A percentile compares a stretch with the other conserved stretches of the same genome.
Conservation (phyloP, 2,797 vertebrate genomes). For the Ctenosaura bakeri region DNA sequence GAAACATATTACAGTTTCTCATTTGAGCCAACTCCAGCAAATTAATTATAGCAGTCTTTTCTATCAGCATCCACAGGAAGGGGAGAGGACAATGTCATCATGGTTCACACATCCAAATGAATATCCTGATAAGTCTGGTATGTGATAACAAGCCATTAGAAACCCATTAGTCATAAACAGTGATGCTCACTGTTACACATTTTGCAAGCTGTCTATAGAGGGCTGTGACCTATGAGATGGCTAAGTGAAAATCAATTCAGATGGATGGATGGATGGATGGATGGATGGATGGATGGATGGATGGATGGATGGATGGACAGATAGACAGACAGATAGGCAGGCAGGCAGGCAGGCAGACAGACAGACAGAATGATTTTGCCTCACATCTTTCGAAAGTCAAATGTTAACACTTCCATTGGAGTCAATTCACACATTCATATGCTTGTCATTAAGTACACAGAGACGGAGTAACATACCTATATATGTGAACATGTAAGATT, state of each 20-base stretch:
- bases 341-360: background rate
- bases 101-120: background rate
- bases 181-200: background rate
- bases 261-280: background rate
- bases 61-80: no score
- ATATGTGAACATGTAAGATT: constrained; percentile 10
- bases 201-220: background rate
- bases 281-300: no score
- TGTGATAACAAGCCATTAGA: background rate
- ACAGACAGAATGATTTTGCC: background rate
- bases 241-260: background rate
- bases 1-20: background rate
- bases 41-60: background rate
- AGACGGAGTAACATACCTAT: background rate
- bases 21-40: background rate
- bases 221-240: background rate
- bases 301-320: no score
- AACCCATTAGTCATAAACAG: background rate
- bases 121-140: background rate
- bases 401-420: background rate
- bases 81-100: background rate
- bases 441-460: background rate
- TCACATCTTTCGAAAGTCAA: background rate
- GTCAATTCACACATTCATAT: background rate
- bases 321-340: no score